Percentiles rank a stretch among this genome's conserved stretches.
Conservation (phyloP, 2,888 invertebrate species). For the Hermodice carunculata region DNA sequence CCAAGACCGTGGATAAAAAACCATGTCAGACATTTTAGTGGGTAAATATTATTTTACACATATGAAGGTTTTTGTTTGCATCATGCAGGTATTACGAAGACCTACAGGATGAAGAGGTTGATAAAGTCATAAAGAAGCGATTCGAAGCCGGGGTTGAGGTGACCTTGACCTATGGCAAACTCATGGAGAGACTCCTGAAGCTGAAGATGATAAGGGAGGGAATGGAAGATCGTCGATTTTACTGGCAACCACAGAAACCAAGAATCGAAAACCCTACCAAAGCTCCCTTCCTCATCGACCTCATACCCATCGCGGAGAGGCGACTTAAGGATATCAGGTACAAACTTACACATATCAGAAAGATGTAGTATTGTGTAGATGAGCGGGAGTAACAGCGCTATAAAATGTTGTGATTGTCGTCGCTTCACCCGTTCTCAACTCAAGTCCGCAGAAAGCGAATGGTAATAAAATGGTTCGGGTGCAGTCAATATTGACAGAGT, state of each 20-base stretch:
- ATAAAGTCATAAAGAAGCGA: constrained; percentile 55
- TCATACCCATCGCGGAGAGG: constrained; percentile 56
- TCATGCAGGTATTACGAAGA: constrained; percentile 67
- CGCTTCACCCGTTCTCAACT: no score
- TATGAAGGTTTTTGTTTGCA: no score
- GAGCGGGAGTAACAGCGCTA: no score
- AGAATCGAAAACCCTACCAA: constrained; percentile 17
- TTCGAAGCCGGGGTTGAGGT: constrained; percentile 53
- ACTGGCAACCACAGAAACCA: background rate
- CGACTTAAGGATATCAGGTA: constrained; percentile 51
- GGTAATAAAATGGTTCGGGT: no score
- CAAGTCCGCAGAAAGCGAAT: no score
- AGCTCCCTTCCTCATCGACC: constrained; percentile 51
- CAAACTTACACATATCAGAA: no score
- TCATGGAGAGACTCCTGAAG: constrained; percentile 65
- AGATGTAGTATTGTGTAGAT: no score
- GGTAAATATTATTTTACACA: no score
- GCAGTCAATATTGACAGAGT: no score
- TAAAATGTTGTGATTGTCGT: no score
- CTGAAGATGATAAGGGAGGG: constrained; percentile 50
- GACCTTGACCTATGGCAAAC: constrained; percentile 64
- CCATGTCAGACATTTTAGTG: no score
- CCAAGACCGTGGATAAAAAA: no score
- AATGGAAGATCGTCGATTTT: background rate
- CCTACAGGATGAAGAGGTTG: constrained; percentile 56